These are phyloP conservation scores for Neomorphus geoffroyi DNA, from an alignment of 2,797 vertebrate species.

Conservation along the genomic window DNA sequence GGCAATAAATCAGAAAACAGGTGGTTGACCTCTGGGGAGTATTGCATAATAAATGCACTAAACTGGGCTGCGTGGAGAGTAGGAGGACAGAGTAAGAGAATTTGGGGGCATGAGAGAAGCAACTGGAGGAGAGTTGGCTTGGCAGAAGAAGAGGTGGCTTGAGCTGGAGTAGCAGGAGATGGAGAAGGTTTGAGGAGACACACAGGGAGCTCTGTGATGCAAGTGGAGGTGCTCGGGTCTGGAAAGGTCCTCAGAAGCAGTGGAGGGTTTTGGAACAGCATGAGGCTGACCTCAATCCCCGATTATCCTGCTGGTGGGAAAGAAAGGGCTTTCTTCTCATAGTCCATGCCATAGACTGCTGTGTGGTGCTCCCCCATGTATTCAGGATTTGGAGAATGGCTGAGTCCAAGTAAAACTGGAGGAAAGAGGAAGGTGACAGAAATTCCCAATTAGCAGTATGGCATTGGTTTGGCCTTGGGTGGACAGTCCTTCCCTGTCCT, in stretches of 20 bases:
- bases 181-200: neutral
- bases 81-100: neutral
- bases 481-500: neutral
- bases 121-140: neutral
- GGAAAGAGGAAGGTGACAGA: neutral
- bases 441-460: neutral
- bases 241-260: fast-evolving
- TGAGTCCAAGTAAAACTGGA: neutral
- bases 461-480: neutral
- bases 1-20: neutral
- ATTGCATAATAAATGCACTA: neutral
- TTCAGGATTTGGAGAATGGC: neutral
- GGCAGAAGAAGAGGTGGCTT: neutral
- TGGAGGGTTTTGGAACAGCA: neutral
- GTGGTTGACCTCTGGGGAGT: neutral
- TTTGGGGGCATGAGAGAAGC: neutral
- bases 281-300: neutral
- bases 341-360: fast-evolving
- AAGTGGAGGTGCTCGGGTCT: neutral
- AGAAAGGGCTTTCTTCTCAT: neutral
- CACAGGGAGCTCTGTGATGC: neutral
- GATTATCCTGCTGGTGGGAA: neutral
- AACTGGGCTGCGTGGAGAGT: neutral
- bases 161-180: neutral
- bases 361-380: neutral